Conservation (phyloP, 1,140 invertebrate genomes). For the Drosophila pandora region DNA sequence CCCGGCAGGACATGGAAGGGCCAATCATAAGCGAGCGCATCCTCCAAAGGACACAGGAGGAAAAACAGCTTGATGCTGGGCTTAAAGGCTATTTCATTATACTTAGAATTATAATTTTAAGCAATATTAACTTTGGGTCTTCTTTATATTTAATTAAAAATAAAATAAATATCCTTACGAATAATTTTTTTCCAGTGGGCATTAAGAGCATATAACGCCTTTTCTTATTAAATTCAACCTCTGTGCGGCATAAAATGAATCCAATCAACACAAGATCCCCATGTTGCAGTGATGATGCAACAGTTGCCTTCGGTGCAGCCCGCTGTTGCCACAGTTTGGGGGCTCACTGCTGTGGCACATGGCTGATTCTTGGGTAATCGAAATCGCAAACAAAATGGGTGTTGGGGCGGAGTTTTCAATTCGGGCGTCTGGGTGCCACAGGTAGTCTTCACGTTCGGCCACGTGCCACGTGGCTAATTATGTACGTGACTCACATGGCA, state of each 20-base stretch:
- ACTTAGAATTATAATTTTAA: no score
- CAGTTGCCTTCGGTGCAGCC: conserved; percentile 16
- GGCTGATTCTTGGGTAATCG: conserved; percentile 29
- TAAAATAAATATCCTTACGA: no score
- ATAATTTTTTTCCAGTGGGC: conserved; percentile 1
- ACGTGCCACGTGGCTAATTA: conserved; percentile 57
- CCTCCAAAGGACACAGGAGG: conserved; percentile 1
- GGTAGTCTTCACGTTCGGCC: conserved; percentile 39
- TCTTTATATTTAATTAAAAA: no score
- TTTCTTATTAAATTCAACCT: conserved; percentile 7
- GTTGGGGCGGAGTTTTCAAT: background rate
- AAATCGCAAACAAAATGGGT: conserved; percentile 11
- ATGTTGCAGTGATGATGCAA: conserved; percentile 37
- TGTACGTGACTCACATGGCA: conserved; percentile 58
- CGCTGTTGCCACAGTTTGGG: background rate
- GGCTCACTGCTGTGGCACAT: conserved; percentile 8
- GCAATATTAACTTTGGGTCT: no score
- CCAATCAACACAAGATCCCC: conserved; percentile 17
- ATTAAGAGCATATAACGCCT: background rate
- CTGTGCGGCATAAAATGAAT: conserved; percentile 1
- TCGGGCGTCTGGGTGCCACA: conserved; percentile 24
- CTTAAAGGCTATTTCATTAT: no score
- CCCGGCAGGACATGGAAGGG: conserved; percentile 6
- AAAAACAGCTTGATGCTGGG: background rate
- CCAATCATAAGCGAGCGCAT: conserved; percentile 47